Percentiles rank a stretch among this genome's conserved stretches.
Evolutionary conservation across 92 coral and sea anemone species (phyloP).

Genomic region (Palythoa caribaeorum): DNA sequence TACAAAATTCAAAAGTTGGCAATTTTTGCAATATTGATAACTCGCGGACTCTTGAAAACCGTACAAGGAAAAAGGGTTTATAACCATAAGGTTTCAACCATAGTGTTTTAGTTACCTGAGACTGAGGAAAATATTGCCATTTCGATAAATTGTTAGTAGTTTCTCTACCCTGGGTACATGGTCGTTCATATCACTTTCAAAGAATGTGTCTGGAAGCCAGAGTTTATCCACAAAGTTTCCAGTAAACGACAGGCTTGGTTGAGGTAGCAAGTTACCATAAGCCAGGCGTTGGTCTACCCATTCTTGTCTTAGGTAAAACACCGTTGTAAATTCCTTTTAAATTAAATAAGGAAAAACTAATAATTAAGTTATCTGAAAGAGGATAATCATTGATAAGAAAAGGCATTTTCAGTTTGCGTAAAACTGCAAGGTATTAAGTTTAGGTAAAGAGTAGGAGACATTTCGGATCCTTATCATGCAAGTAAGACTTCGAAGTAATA

Average conservation of each 20-base stretch:
- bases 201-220: constrained; percentile 63
- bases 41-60: no score
- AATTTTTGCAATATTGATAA: no score
- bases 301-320: constrained; percentile 59
- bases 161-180: constrained; percentile 28
- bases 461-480: no score
- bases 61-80: no score
- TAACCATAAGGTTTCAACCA: background rate
- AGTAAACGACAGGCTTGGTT: constrained; percentile 36
- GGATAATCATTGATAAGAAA: no score
- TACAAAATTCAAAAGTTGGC: no score
- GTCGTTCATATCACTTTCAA: constrained; percentile 54
- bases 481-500: no score
- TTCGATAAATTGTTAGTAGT: constrained; percentile 38
- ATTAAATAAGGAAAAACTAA: background rate
- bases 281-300: constrained; percentile 60
- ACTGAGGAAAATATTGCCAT: constrained; percentile 51
- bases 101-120: constrained; percentile 25
- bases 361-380: background rate
- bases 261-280: constrained; percentile 42
- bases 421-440: no score
- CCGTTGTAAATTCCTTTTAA: constrained; percentile 55
- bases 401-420: no score
- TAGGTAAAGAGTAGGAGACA: no score
- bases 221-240: constrained; percentile 48